Evolutionary conservation across 2,113 vertebrate species (phyloP), one percentile per base, ranked within the genome.

Genomic region (Cottus gobio): DNA sequence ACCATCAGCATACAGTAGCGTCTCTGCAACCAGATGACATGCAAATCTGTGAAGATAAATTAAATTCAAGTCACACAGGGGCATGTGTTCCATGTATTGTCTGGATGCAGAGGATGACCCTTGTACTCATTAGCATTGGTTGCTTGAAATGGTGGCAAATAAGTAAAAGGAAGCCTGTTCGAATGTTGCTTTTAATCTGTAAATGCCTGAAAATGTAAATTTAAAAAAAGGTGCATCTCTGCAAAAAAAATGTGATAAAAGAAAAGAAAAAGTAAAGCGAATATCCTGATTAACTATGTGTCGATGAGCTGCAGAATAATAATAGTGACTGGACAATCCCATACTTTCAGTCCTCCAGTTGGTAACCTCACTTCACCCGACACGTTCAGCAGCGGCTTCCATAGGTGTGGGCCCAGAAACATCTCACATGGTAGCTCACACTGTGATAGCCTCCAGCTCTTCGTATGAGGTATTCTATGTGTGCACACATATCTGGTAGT

Each of bases 401-500:
- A 79, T 88, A 90, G 87, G 86, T 92, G 82, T 85, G 86, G 89
- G 90, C 84, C 90, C 46, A 76, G 80, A 77, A 90, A 83, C 83
- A 89, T 94, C 74, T 93, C 95, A 95, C 93, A 70, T 74, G 94
- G 94, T 93, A 86, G 82, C 94, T 96, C 94, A 92, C 89, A 90
- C 91, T 90, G 91, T 94, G 95, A 96, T 95, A 89, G 95, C 96
- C 94, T 93, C 63, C 92, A 95, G 96, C 94, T 95, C 95, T 96
- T 97, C 95, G 94, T 96, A 94, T 95, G 93, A 65, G 78, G 84
- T 57, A 68, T 54, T 82, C 82, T 87, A 75, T 83, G 86, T 83
- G 84, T 57, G 85, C 62, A 80, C 79, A 54, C 13, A 61, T 57
- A 72, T 83, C 80, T 80, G 83, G 52, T n/a, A 11, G 63, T 30